Conservation (phyloP, 2,888 invertebrate species). For the Micropterix aruncella region DNA sequence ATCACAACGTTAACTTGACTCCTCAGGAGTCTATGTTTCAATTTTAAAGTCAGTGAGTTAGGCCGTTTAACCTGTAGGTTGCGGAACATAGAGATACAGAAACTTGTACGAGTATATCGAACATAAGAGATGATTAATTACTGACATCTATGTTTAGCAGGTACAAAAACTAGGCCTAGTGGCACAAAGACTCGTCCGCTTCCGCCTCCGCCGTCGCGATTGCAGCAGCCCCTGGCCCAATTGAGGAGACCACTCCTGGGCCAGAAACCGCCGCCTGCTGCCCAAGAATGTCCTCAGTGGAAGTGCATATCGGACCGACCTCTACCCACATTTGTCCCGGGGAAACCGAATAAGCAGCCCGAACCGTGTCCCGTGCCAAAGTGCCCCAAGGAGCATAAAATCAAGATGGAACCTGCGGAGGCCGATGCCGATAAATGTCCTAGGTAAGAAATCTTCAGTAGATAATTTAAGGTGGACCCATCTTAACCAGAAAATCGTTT, state of each 20-base stretch:
- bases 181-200: neutral
- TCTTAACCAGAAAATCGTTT: conserved; percentile 10
- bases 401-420: conserved; percentile 30
- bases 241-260: conserved; percentile 21
- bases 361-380: conserved; percentile 27
- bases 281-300: conserved; percentile 35
- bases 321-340: conserved; percentile 21
- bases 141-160: too few species aligned
- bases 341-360: conserved; percentile 17
- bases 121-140: too few species aligned
- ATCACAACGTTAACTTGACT: too few species aligned
- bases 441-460: conserved; percentile 24
- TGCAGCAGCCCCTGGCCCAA: conserved; percentile 21
- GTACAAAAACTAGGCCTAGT: neutral
- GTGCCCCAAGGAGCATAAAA: conserved; percentile 46
- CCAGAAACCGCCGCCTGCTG: conserved; percentile 11
- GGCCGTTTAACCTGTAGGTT: too few species aligned
- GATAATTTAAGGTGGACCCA: conserved; percentile 6
- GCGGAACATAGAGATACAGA: too few species aligned
- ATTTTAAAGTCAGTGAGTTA: too few species aligned
- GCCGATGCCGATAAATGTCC: conserved; percentile 29
- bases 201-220: conserved; percentile 16
- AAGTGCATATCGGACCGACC: conserved; percentile 37
- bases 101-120: too few species aligned
- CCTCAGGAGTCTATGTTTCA: too few species aligned